Percentiles rank a stretch among this genome's conserved stretches.
These are phyloP conservation scores for Centruroides sculpturatus DNA, from an alignment of 1,140 invertebrate genomes.

Conservation along the genomic window DNA sequence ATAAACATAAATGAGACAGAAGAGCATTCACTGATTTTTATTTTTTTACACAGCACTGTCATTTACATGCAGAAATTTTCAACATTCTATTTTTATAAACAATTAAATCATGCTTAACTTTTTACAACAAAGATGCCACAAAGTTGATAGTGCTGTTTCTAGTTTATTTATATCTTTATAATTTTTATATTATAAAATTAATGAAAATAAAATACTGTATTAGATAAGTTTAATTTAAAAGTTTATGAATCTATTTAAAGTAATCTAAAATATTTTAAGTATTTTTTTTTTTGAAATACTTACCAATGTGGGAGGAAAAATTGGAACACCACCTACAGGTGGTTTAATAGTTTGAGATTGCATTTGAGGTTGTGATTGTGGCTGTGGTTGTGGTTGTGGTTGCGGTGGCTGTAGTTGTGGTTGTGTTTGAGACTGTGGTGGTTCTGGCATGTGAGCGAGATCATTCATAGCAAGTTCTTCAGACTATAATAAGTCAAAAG, in stretches of 20 bases:
- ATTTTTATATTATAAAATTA: no score
- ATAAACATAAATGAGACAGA: no score
- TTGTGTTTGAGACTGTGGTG: constrained; percentile 26
- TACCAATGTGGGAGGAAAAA: neutral
- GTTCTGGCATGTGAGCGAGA: constrained; percentile 48
- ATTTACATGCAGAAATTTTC: no score
- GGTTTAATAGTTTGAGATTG: constrained; percentile 1
- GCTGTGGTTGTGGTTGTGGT: constrained; percentile 36
- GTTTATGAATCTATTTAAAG: neutral
- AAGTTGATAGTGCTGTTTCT: no score
- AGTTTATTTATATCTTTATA: no score
- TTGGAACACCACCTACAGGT: neutral
- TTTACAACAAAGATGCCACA: no score
- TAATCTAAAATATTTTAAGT: neutral
- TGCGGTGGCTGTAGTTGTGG: constrained; percentile 37
- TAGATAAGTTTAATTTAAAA: no score
- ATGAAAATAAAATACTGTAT: no score
- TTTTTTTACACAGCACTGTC: no score
- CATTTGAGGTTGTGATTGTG: neutral
- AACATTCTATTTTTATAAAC: no score
- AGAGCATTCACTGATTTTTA: no score
- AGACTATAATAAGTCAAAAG: constrained; percentile 34
- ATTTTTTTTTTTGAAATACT: neutral
- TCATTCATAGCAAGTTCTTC: constrained; percentile 59
- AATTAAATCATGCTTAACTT: no score